Evolutionary conservation across 1,140 invertebrate genomes (phyloP).

Genomic region (Procambarus virginalis): DNA sequence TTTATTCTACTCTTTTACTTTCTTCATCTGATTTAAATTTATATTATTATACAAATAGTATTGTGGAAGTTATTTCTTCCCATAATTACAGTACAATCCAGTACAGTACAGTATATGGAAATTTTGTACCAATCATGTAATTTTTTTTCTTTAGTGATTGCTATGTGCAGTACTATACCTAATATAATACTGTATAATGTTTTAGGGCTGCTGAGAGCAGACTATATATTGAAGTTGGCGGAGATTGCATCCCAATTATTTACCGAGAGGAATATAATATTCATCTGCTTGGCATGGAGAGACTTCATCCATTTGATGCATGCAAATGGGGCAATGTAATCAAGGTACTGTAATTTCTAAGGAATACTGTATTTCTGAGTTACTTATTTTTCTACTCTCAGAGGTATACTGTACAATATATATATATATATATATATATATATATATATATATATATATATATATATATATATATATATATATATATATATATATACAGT

Average conservation of each 20-base stretch:
- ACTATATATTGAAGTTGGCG: slow-evolving; percentile 61
- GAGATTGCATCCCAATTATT: slow-evolving; percentile 81
- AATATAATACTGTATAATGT: neutral
- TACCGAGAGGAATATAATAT: slow-evolving; percentile 88
- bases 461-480: neutral
- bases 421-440: neutral
- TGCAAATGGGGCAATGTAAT: slow-evolving; percentile 88
- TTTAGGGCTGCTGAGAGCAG: slow-evolving; percentile 56
- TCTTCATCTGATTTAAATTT: no score
- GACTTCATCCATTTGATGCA: slow-evolving; percentile 91
- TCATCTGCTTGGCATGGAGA: slow-evolving; percentile 85
- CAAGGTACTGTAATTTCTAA: slow-evolving; percentile 75
- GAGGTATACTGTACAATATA: neutral
- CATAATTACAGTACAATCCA: no score
- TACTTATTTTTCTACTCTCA: no score
- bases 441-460: neutral
- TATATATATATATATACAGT: neutral
- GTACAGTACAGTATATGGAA: no score
- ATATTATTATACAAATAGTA: no score
- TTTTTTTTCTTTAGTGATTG: neutral
- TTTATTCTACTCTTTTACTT: no score
- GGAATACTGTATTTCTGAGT: no score
- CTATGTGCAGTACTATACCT: neutral
- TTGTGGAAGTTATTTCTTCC: no score
- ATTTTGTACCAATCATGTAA: no score